Conservation (phyloP, 2,888 invertebrate species). For the Rapana venosa region DNA sequence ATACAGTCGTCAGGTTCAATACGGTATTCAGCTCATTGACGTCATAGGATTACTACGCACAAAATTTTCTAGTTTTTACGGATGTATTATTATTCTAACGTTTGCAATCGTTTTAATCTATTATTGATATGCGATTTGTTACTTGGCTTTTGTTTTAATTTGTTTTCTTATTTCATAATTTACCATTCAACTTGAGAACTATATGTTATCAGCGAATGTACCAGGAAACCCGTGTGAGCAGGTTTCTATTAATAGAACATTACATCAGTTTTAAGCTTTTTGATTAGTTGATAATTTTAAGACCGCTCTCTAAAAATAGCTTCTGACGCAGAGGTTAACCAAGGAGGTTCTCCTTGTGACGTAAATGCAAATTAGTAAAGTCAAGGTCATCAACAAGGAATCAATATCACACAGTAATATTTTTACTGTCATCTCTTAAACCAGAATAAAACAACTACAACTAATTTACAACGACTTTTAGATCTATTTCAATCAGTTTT, state of each 20-base stretch:
- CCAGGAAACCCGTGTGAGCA: neutral
- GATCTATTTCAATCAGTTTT: too few species aligned
- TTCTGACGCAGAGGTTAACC: conserved; percentile 39
- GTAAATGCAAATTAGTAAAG: conserved; percentile 39
- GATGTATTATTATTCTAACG: neutral
- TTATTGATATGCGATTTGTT: neutral
- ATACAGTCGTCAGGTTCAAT: neutral
- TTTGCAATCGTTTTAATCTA: neutral
- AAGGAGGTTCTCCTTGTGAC: conserved; percentile 34
- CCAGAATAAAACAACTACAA: too few species aligned
- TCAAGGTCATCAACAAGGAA: conserved; percentile 31
- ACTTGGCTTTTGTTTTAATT: neutral
- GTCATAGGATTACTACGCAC: conserved; percentile 35
- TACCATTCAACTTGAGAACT: neutral
- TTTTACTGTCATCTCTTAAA: too few species aligned
- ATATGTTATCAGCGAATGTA: neutral
- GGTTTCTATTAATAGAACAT: conserved; percentile 33
- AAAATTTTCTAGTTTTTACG: neutral
- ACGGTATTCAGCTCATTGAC: neutral
- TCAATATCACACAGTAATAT: neutral
- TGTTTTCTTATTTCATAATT: neutral
- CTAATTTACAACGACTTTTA: too few species aligned
- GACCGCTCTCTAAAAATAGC: conserved; percentile 26
- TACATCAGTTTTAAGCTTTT: conserved; percentile 19
- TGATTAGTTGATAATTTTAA: conserved; percentile 35